These are phyloP conservation scores for Sipha flava DNA, from an alignment of 1,140 invertebrate species.

Conservation along the genomic window DNA sequence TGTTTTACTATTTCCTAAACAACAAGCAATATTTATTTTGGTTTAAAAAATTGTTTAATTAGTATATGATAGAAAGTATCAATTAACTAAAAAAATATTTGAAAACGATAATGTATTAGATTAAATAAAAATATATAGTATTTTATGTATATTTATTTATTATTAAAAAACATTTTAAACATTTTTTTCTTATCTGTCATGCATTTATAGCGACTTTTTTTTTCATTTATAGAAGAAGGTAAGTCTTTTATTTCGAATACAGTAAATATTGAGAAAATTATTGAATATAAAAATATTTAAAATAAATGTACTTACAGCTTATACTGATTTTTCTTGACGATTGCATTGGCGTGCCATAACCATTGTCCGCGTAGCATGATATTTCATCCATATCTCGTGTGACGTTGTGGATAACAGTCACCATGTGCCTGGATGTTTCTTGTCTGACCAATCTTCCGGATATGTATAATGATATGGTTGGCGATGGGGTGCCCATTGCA, in stretches of 20 bases:
- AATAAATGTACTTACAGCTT: constrained; percentile 56
- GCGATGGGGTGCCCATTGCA: constrained; percentile 70
- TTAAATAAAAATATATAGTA: too few relatives aligned
- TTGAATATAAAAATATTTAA: not conserved
- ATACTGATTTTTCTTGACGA: constrained; percentile 64
- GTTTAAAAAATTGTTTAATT: too few relatives aligned
- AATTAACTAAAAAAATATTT: too few relatives aligned
- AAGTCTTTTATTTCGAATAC: not conserved
- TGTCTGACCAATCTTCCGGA: constrained; percentile 63
- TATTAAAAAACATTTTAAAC: too few relatives aligned
- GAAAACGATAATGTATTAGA: too few relatives aligned
- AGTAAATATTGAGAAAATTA: not conserved
- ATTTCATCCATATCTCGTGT: constrained; percentile 72
- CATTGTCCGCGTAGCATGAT: constrained; percentile 76
- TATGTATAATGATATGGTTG: constrained; percentile 69
- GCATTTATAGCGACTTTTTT: too few relatives aligned
- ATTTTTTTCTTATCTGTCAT: too few relatives aligned
- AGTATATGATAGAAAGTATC: too few relatives aligned
- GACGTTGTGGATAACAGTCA: constrained; percentile 69
- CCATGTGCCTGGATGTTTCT: constrained; percentile 69
- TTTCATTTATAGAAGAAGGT: too few relatives aligned
- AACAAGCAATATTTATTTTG: too few relatives aligned
- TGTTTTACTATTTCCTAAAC: too few relatives aligned
- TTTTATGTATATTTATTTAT: too few relatives aligned
- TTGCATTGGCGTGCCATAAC: constrained; percentile 73